These are phyloP conservation scores for Perizoma affinitatum DNA, from an alignment of 2,888 invertebrate genomes.

Conservation along the genomic window DNA sequence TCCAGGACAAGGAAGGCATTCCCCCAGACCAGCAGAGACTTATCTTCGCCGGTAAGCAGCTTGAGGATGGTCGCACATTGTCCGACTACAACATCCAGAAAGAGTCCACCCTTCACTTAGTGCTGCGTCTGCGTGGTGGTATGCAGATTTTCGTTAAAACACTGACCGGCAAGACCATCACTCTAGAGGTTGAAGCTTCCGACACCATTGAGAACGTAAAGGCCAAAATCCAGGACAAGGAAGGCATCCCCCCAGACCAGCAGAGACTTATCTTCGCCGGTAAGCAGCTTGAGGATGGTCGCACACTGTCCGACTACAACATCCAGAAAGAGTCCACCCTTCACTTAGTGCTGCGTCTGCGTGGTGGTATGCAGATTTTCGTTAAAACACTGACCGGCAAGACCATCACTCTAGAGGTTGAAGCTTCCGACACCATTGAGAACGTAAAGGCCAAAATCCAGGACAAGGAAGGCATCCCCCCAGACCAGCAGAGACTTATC, in stretches of 20 bases:
- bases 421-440: constrained; percentile 33
- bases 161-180: constrained; percentile 35
- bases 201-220: constrained; percentile 38
- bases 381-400: constrained; percentile 33
- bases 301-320: constrained; percentile 36
- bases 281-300: constrained; percentile 37
- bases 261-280: constrained; percentile 38
- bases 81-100: constrained; percentile 40
- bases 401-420: constrained; percentile 31
- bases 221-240: constrained; percentile 39
- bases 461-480: constrained; percentile 35
- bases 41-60: constrained; percentile 38
- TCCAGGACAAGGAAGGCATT: constrained; percentile 40
- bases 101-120: constrained; percentile 38
- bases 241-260: constrained; percentile 39
- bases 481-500: constrained; percentile 34
- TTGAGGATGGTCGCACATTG: constrained; percentile 38
- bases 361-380: constrained; percentile 37
- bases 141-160: constrained; percentile 41
- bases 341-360: constrained; percentile 33
- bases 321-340: constrained; percentile 37
- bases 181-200: constrained; percentile 34
- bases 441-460: constrained; percentile 35
- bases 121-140: constrained; percentile 38
- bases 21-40: constrained; percentile 39